A percentile compares a stretch with the other conserved stretches of the same genome.
Evolutionary conservation across 2,797 vertebrate genomes (phyloP).

Genomic region (Rhinoraja longicauda): DNA sequence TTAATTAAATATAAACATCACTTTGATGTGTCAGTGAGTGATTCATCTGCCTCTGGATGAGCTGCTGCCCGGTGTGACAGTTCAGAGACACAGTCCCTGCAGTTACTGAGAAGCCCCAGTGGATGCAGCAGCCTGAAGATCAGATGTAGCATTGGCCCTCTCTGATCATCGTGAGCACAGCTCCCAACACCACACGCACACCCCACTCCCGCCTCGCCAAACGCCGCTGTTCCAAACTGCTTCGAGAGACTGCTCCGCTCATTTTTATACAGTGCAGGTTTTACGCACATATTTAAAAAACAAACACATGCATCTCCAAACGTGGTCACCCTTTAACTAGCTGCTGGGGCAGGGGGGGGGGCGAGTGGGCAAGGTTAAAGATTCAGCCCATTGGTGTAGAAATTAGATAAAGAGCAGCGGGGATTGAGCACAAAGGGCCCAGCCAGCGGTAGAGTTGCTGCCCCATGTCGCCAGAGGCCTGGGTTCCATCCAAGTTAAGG

Average conservation of each 20-base stretch:
- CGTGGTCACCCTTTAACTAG: too few relatives aligned
- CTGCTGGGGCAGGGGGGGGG: too few relatives aligned
- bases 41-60: conserved; percentile 16
- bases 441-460: too few relatives aligned
- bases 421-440: too few relatives aligned
- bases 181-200: background rate
- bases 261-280: background rate
- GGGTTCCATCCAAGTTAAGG: too few relatives aligned
- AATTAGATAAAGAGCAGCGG: too few relatives aligned
- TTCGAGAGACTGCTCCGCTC: background rate
- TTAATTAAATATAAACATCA: conserved; percentile 24
- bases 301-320: too few relatives aligned
- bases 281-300: background rate
- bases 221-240: background rate
- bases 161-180: background rate
- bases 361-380: background rate
- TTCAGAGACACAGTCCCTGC: background rate
- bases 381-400: too few relatives aligned
- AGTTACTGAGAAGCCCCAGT: background rate
- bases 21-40: background rate
- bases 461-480: too few relatives aligned
- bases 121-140: background rate
- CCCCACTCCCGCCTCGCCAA: background rate
- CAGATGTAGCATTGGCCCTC: background rate
- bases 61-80: conserved; percentile 1